These are phyloP conservation scores for Zosterops pallidus DNA, from an alignment of 2,113 vertebrate genomes.

Conservation along the genomic window DNA sequence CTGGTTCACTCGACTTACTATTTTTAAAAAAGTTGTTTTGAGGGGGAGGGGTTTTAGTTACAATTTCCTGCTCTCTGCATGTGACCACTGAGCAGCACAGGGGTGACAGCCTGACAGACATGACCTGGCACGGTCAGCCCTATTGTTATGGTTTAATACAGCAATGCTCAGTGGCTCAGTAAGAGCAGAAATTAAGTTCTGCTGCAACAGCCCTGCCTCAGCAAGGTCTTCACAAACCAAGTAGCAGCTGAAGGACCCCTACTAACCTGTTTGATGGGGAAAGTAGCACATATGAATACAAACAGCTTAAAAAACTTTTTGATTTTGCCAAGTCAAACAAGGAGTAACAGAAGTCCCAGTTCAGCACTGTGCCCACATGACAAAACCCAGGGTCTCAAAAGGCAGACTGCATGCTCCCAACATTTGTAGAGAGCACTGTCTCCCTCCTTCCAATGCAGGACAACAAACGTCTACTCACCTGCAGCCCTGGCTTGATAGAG, in stretches of 20 bases:
- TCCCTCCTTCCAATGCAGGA: background rate
- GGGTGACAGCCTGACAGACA: background rate
- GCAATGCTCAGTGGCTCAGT: fast-evolving
- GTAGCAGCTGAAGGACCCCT: background rate
- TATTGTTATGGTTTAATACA: background rate
- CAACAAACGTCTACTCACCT: background rate
- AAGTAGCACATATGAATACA: background rate
- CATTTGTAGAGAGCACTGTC: background rate
- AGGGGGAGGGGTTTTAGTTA: background rate
- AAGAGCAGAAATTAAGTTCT: background rate
- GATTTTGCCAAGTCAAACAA: background rate
- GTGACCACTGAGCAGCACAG: background rate
- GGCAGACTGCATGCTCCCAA: background rate
- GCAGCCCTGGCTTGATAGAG: background rate
- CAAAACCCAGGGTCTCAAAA: background rate
- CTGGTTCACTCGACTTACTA: background rate
- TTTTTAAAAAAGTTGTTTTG: background rate
- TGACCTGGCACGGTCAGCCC: background rate
- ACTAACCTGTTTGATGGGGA: background rate
- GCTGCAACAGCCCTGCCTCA: background rate
- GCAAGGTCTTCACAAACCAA: background rate
- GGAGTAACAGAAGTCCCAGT: background rate
- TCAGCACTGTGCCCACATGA: background rate
- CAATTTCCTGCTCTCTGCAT: background rate
- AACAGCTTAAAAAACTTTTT: background rate